Evolutionary conservation across 1,140 invertebrate genomes (phyloP).

Genomic region (Chlorops oryzae): DNA sequence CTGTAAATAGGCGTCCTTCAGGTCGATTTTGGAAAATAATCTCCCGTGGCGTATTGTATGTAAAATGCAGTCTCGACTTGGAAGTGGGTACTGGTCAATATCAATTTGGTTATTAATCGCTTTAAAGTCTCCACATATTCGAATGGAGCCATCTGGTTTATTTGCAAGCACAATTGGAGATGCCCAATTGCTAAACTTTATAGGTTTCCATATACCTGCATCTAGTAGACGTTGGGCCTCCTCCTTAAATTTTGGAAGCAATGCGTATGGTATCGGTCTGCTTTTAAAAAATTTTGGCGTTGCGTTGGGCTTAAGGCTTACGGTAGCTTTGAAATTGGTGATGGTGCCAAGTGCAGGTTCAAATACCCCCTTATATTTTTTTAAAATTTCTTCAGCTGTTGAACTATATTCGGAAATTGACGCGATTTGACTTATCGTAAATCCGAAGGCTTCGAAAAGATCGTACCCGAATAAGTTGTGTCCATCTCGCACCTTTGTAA

Average conservation of each 20-base stretch:
- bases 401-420: background rate
- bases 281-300: constrained; percentile 9
- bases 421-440: constrained; percentile 9
- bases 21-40: constrained; percentile 30
- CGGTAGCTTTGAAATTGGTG: constrained; percentile 5
- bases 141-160: constrained; percentile 44
- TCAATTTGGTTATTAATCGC: constrained; percentile 35
- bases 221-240: constrained; percentile 23
- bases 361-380: constrained; percentile 6
- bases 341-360: constrained; percentile 2
- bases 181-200: constrained; percentile 31
- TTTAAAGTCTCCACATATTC: constrained; percentile 50
- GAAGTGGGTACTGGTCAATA: constrained; percentile 37
- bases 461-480: constrained; percentile 8
- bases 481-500: background rate
- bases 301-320: constrained; percentile 5
- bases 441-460: constrained; percentile 6
- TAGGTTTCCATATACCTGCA: constrained; percentile 18
- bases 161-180: constrained; percentile 46
- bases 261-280: constrained; percentile 21
- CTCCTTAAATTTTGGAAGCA: constrained; percentile 23
- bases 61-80: constrained; percentile 35
- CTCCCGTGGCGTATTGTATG: constrained; percentile 32
- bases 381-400: background rate
- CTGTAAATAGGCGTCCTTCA: constrained; percentile 27